Base-by-base conservation (phyloP, 1,140 invertebrate genomes). In the Triops longicaudatus region DNA sequence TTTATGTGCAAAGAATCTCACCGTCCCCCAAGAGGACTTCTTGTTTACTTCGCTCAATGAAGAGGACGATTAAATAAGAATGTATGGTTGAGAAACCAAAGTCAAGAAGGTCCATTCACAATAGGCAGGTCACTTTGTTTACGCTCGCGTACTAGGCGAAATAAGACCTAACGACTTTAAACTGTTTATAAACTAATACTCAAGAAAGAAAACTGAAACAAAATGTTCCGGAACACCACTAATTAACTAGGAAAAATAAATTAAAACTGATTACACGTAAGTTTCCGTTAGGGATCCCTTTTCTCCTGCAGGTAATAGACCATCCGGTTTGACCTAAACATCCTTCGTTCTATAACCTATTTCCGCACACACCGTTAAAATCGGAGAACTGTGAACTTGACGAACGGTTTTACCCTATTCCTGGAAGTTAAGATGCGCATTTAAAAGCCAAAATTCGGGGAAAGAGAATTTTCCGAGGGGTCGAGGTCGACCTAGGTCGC, bases 311-410 rank as follows among this genome's bases (percentile, higher is more conserved):
- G 0, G 50, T 17, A 63, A 63, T 63, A 6, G 50, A 22, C 50
- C 50, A 63, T 63, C 50, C 50, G 50, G 50, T 63, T n/a, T 5
- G 17, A 63, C 50, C n/a, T 17, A 63, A n/a, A 22, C 50, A 63
- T 63, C 50, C 50, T 63, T 63, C 14, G 50, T 63, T 63, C 50
- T 63, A 14, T 63, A 63, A 63, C 50, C 50, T 63, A 63, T 22
- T n/a, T 63, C n/a, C 22, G 50, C 50, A 22, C 14, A 12, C 50
- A 63, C 50, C 50, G 50, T 22, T 63, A 63, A 37, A 9, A 63
- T 63, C 50, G 17, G 5, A 17, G 50, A 63, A 63, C 31, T 63
- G 50, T 63, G 50, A 63, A 63, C 50, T 22, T 14, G 50, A 9
- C 17, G 50, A 63, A 63, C 50, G 50, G 50, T 3, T n/a, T 22